Conservation (phyloP, 2,888 invertebrate species). For the Apoda limacodes region DNA sequence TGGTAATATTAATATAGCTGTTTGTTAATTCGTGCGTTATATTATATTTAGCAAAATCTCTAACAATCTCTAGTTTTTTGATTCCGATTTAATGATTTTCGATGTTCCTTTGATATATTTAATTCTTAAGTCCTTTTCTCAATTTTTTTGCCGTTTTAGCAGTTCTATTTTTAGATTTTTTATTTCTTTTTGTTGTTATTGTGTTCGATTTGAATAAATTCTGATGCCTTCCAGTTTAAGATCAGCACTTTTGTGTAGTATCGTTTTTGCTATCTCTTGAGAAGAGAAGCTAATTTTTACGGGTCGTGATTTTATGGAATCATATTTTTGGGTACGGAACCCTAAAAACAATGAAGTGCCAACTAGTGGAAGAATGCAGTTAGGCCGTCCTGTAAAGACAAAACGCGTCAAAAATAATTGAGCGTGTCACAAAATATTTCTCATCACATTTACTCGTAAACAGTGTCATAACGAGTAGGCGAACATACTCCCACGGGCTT, state of each 20-base stretch:
- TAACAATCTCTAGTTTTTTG: constrained; percentile 3
- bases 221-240: background rate
- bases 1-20: background rate
- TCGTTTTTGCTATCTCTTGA: constrained; percentile 1
- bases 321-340: constrained; percentile 4
- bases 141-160: background rate
- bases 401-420: too few species aligned
- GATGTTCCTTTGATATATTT: constrained; percentile 5
- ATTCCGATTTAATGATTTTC: background rate
- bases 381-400: too few species aligned
- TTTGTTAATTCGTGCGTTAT: background rate
- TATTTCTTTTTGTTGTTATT: background rate
- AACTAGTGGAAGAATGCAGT: too few species aligned
- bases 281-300: constrained; percentile 6
- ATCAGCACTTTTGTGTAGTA: constrained; percentile 2
- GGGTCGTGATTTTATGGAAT: constrained; percentile 5
- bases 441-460: too few species aligned
- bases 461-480: too few species aligned
- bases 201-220: constrained; percentile 5
- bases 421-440: too few species aligned
- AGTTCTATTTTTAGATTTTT: constrained; percentile 3
- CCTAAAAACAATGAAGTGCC: too few species aligned
- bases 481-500: too few species aligned
- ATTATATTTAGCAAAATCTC: background rate
- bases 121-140: constrained; percentile 1